These are phyloP conservation scores for Nematolebias whitei DNA, from an alignment of 2,113 vertebrate species.

Conservation along the genomic window DNA sequence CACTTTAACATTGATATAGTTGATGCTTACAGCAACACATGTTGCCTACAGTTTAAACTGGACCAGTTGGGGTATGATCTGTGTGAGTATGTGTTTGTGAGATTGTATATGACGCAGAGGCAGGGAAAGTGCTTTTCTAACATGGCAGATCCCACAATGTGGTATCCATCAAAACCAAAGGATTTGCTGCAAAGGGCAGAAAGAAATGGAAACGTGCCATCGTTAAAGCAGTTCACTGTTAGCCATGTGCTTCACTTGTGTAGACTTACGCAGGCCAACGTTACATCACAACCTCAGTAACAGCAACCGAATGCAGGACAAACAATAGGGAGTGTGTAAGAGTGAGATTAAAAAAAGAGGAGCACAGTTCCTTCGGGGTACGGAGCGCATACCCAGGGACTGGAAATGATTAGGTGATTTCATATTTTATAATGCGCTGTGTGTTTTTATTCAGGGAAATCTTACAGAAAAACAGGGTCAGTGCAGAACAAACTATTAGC, in stretches of 20 bases:
- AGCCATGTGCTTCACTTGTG: conserved; percentile 23
- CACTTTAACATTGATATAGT: neutral
- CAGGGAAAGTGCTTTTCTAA: conserved; percentile 32
- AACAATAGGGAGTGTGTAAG: conserved; percentile 1
- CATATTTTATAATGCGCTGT: conserved; percentile 48
- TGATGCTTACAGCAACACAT: neutral
- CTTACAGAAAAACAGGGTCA: conserved; percentile 30
- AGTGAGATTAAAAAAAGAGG: conserved; percentile 4
- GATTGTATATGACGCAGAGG: conserved; percentile 21
- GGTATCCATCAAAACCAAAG: conserved; percentile 61
- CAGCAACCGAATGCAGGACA: neutral
- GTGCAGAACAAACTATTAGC: conserved; percentile 39
- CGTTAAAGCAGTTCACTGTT: conserved; percentile 38
- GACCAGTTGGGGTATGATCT: neutral
- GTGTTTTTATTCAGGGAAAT: conserved; percentile 44
- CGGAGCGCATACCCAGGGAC: conserved; percentile 21
- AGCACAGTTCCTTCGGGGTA: conserved; percentile 22
- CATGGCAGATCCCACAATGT: conserved; percentile 58
- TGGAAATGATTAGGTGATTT: conserved; percentile 70
- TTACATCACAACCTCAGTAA: conserved; percentile 13
- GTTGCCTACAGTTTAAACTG: too few species aligned
- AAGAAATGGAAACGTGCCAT: conserved; percentile 31
- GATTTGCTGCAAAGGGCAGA: conserved; percentile 39
- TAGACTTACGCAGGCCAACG: conserved; percentile 6
- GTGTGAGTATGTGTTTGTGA: neutral